phyloP scores from a whole-genome alignment of 2,113 vertebrate genomes.

The Danionella cerebrum region DNA sequence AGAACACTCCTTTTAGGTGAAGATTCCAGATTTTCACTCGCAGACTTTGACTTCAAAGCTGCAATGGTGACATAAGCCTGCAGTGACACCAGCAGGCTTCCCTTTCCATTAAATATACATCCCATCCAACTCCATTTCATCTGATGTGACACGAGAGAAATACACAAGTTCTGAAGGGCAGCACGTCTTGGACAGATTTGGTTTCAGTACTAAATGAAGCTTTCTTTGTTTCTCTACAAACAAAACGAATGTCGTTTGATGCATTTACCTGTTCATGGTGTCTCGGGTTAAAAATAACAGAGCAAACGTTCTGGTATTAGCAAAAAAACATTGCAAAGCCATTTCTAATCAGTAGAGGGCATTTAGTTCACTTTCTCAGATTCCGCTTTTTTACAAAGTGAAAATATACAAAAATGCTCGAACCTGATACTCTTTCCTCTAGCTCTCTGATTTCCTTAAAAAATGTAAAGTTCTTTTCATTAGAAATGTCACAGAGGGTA shows the following conservation, averaged over 20 bases:
- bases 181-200: neutral
- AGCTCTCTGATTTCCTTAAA: too few species aligned
- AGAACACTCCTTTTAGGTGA: slow-evolving; percentile 45
- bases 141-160: neutral
- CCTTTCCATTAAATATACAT: slow-evolving; percentile 51
- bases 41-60: slow-evolving; percentile 47
- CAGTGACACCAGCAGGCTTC: neutral
- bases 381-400: too few species aligned
- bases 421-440: too few species aligned
- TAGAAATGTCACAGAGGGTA: too few species aligned
- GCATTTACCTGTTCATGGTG: neutral
- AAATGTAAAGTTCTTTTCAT: too few species aligned
- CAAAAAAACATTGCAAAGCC: too few species aligned
- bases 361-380: too few species aligned
- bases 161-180: neutral
- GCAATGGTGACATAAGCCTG: slow-evolving; percentile 47
- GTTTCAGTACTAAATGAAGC: slow-evolving; percentile 12
- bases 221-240: slow-evolving; percentile 7
- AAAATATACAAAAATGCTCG: too few species aligned
- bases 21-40: slow-evolving; percentile 51
- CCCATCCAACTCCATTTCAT: slow-evolving; percentile 22
- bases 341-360: too few species aligned
- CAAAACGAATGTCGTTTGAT: neutral
- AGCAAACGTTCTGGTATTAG: too few species aligned
- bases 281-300: too few species aligned